Percentiles rank a stretch among this genome's conserved stretches.
These are phyloP conservation scores for Rhinichthys osculus DNA, from an alignment of 2,797 vertebrate genomes.

Conservation along the genomic window DNA sequence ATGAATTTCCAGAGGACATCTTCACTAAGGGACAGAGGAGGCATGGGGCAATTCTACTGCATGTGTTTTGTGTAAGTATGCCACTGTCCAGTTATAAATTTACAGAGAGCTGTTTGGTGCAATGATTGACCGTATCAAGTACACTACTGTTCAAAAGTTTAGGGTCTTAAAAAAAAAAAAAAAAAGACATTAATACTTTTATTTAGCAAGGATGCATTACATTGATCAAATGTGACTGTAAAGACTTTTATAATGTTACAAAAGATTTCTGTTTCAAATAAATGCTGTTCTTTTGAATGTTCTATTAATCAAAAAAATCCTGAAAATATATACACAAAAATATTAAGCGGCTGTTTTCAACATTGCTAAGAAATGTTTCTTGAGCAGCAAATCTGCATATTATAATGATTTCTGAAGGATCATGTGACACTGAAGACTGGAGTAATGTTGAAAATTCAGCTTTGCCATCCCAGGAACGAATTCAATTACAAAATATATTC, in stretches of 20 bases:
- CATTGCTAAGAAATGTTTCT: not conserved
- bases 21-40: slow-evolving; percentile 78
- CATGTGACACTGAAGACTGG: not conserved
- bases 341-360: not conserved
- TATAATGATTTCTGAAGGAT: not conserved
- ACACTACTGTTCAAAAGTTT: not conserved
- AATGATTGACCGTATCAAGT: not conserved
- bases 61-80: slow-evolving; percentile 81
- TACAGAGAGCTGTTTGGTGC: not conserved
- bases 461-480: not conserved
- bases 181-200: not conserved
- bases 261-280: not conserved
- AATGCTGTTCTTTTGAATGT: not conserved
- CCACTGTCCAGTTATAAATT: not conserved
- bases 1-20: slow-evolving; percentile 82
- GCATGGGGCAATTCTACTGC: slow-evolving; percentile 80
- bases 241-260: not conserved
- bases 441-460: not conserved
- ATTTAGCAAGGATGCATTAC: not conserved
- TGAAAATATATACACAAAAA: not conserved
- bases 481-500: not conserved
- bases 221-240: not conserved
- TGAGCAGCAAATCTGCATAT: not conserved
- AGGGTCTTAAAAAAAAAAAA: no score
- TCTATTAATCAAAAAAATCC: not conserved